Evolutionary conservation across 1,140 invertebrate species (phyloP).

Genomic region (Achroia grisella): DNA sequence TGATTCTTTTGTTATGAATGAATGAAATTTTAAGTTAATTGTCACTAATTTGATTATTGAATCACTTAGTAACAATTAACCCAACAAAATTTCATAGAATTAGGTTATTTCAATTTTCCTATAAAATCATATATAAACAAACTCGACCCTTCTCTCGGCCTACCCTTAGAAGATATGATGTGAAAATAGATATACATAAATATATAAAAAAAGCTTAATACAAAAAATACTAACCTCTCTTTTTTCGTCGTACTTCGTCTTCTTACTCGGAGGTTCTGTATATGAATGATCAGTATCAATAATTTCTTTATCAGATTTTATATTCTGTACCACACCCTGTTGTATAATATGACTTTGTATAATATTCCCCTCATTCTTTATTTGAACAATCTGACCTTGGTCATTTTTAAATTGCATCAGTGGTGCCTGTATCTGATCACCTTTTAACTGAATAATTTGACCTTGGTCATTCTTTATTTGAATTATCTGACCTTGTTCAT

Average conservation of each 20-base stretch:
- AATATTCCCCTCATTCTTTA: conserved; percentile 28
- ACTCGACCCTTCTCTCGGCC: no score
- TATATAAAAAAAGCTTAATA: no score
- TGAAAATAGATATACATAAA: no score
- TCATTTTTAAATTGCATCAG: conserved; percentile 49
- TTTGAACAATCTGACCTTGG: conserved; percentile 42
- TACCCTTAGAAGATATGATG: no score
- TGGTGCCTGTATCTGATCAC: conserved; percentile 43
- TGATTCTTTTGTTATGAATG: no score
- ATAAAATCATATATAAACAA: no score
- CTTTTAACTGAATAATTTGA: conserved; percentile 60
- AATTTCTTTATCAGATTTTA: conserved; percentile 40
- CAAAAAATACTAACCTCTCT: conserved; percentile 30
- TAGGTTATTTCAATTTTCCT: no score
- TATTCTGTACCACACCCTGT: conserved; percentile 25
- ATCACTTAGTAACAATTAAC: no score
- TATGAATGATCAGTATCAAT: conserved; percentile 50
- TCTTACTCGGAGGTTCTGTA: conserved; percentile 53
- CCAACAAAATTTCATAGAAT: no score
- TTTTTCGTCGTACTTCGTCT: conserved; percentile 46
- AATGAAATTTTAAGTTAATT: no score
- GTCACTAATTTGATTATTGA: no score
- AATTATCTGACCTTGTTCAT: conserved; percentile 60
- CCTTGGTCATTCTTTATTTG: conserved; percentile 64
- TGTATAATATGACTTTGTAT: conserved; percentile 19